phyloP scores from a whole-genome alignment of 2,113 vertebrate genomes.

The Laticauda laticaudata region DNA sequence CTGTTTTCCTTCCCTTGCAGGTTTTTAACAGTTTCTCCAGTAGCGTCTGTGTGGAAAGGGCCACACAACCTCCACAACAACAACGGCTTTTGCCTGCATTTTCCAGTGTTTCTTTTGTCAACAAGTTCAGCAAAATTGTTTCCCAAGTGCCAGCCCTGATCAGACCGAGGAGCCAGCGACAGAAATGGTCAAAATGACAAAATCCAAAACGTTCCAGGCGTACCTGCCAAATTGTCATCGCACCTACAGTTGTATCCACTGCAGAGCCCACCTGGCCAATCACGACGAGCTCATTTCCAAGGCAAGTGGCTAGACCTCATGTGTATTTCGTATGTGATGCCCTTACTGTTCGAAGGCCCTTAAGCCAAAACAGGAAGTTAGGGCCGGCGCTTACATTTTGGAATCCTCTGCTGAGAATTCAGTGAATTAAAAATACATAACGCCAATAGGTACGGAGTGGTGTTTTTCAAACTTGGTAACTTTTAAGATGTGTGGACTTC shows the following conservation, averaged over 20 bases:
- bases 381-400: background rate
- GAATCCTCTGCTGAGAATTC: background rate
- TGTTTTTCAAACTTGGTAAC: background rate
- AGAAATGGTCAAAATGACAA: conserved; percentile 99
- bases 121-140: conserved; percentile 89
- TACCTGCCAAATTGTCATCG: conserved; percentile 95
- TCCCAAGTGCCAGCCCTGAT: conserved; percentile 86
- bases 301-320: conserved; percentile 64
- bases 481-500: background rate
- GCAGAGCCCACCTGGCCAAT: conserved; percentile 96
- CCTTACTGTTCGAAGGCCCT: background rate
- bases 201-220: conserved; percentile 98
- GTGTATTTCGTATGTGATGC: background rate
- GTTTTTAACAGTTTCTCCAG: conserved; percentile 80
- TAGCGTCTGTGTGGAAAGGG: conserved; percentile 88
- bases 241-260: conserved; percentile 99
- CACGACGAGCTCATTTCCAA: conserved; percentile 97
- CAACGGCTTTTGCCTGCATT: conserved; percentile 94
- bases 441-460: rapidly evolving
- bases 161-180: conserved; percentile 80
- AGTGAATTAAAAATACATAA: background rate
- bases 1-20: conserved; percentile 67
- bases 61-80: conserved; percentile 90
- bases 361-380: background rate
- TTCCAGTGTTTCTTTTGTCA: conserved; percentile 95